A percentile compares a stretch with the other conserved stretches of the same genome.
Evolutionary conservation across 1,140 invertebrate genomes (phyloP).

Genomic region (Heliconius melpomene): DNA sequence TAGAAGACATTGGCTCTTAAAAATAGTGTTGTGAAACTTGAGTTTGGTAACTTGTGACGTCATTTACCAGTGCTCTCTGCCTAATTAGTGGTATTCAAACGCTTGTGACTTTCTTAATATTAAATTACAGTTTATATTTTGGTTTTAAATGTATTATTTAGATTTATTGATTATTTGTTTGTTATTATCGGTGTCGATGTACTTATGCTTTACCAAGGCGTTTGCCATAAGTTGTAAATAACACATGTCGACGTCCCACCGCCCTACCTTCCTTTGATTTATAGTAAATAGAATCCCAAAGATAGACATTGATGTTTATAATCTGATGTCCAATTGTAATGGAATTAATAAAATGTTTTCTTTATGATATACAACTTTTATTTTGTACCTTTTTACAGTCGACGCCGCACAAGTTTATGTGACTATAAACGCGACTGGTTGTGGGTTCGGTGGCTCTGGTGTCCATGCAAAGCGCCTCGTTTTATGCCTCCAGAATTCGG

Average conservation of each 20-base stretch:
- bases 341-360: slow-evolving; percentile 73
- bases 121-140: not conserved
- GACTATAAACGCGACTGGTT: too few species aligned
- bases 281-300: slow-evolving; percentile 72
- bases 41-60: not conserved
- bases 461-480: too few species aligned
- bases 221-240: slow-evolving; percentile 9
- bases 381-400: not conserved
- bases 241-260: slow-evolving; percentile 12
- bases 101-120: not conserved
- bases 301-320: slow-evolving; percentile 59
- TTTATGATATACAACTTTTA: slow-evolving; percentile 51
- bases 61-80: not conserved
- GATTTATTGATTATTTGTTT: not conserved
- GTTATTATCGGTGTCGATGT: not conserved
- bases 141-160: not conserved
- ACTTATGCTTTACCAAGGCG: not conserved
- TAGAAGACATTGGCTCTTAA: not conserved
- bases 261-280: slow-evolving; percentile 46
- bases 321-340: slow-evolving; percentile 68
- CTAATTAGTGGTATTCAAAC: not conserved
- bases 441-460: too few species aligned
- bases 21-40: not conserved
- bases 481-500: too few species aligned
- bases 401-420: too few species aligned